These are phyloP conservation scores for Drosophila kanapiae DNA, from an alignment of 1,140 invertebrate species.

Conservation along the genomic window DNA sequence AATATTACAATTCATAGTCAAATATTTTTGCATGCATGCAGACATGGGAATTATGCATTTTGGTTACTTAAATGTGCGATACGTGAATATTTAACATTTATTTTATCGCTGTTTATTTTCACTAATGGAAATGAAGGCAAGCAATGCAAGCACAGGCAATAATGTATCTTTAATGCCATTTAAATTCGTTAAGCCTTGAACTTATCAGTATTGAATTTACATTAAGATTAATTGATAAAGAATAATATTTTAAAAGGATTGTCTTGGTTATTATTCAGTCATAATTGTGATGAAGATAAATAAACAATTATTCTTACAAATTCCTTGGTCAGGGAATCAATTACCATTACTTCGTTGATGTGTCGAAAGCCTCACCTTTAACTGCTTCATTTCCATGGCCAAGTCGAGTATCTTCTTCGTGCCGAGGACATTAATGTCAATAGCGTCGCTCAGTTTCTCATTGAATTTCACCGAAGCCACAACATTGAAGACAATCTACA, in stretches of 20 bases:
- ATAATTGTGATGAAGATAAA: not conserved
- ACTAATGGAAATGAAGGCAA: constrained; percentile 20
- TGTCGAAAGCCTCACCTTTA: constrained; percentile 86
- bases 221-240: not conserved
- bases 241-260: not conserved
- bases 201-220: not conserved
- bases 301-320: not conserved
- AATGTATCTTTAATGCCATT: not conserved
- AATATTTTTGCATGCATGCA: constrained; percentile 65
- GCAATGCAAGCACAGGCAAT: not conserved
- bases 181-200: not conserved
- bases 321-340: not conserved
- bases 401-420: constrained; percentile 88
- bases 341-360: not conserved
- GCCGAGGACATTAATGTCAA: constrained; percentile 88
- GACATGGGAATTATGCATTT: constrained; percentile 69
- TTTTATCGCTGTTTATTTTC: constrained; percentile 31
- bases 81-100: constrained; percentile 64
- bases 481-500: constrained; percentile 93
- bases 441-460: constrained; percentile 89
- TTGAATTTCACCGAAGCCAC: constrained; percentile 96
- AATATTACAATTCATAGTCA: constrained; percentile 76
- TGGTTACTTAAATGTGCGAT: constrained; percentile 72
- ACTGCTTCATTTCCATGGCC: constrained; percentile 88
- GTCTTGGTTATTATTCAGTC: no score